Base-by-base conservation (phyloP, 2,113 vertebrate species). In the Clarias magur region DNA sequence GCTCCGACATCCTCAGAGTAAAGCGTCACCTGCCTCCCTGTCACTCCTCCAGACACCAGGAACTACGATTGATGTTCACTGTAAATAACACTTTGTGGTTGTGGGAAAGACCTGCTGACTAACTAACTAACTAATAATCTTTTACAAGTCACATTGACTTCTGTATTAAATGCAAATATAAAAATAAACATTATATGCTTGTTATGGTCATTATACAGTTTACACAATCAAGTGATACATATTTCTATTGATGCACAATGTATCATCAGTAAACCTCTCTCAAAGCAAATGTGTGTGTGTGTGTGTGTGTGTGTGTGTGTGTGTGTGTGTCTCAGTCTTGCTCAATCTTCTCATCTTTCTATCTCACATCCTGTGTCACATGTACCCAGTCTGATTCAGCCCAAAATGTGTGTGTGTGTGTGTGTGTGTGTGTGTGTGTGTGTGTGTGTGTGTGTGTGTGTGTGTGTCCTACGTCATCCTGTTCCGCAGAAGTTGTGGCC, bases 351-450 rank as follows among this genome's bases (percentile, higher is more conserved):
- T 54, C 34, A 38, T 42, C 13, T 68, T 68, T 15, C 38, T 56
- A 34, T 34, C 54, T 84, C 53, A 75, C 82, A 83, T 84, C 82
- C 82, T 84, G 85, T 87, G 79, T 86, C 72, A 30, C 54, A 79
- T 73, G 15, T 16, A 80, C 17, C 4, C 34, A 27, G 15, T 59
- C 73, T 80, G 63, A 72, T 65, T 81, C 63, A 42, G 76, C 56
- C 68, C 23, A 27, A 4, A 25, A 48, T 68, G 72, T 59, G 73
- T 59, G 73, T 25, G 73, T 59, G 27, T 19, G 54, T n/a, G 67
- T 23, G 42, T 13, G 56, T 63, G 82, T 53, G 76, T 75, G 63
- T 34, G 48, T 30, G 30, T 34, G 76, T 48, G 60, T 68, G 65
- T 48, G 53, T 38, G 72, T 76, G 59, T 59, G 67, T 59, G 80